Evolutionary conservation across 37 sponge, comb jelly and placozoan species (phyloP), one percentile per base, ranked within the genome.

Genomic region (Eunapius fragilis): DNA sequence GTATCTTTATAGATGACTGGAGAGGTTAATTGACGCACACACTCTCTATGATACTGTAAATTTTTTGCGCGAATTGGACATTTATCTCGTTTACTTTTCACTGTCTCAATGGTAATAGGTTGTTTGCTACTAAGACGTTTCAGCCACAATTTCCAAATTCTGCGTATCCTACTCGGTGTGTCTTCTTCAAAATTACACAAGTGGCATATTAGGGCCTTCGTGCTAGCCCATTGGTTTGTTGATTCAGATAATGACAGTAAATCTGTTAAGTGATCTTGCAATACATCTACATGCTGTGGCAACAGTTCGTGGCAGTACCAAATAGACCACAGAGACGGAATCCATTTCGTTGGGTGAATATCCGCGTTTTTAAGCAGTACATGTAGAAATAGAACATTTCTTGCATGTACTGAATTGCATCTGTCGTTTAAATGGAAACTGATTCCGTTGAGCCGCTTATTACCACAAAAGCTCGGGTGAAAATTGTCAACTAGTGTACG

Each of bases 281-380:
- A 69, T 30, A 82, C 33, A 5, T 37, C 35, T 31, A 70, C 71
- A 31, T 82, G 82, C 6, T 25, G 37, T 22, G 82, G 71, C 71
- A 82, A 17, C 71, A 82, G 36, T 31, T 82, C 82, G 34, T 82
- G 82, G 36, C 82, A 82, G 25, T 70, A 82, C 82, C 82, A 82
- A 11, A 82, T 82, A 11, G 82, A 25, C 82, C 82, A 82, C 17
- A 82, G 27, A 2, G 71, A 68, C 10, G 82, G 34, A n/a, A 82
- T 69, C 82, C 82, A 82, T 30, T 70, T 23, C 31, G 3, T 69
- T 36, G 30, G 25, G 19, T 4, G 34, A 27, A 2, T 69, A n/a
- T 11, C 27, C 9, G 80, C 30, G 22, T 49, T 80, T 26, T 80
- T 37, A 0, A 48, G 31, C 31, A 32, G 31, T 22, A 80, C 6